phyloP scores from a whole-genome alignment of 1,140 invertebrate species.

The Plutomurus gul region DNA sequence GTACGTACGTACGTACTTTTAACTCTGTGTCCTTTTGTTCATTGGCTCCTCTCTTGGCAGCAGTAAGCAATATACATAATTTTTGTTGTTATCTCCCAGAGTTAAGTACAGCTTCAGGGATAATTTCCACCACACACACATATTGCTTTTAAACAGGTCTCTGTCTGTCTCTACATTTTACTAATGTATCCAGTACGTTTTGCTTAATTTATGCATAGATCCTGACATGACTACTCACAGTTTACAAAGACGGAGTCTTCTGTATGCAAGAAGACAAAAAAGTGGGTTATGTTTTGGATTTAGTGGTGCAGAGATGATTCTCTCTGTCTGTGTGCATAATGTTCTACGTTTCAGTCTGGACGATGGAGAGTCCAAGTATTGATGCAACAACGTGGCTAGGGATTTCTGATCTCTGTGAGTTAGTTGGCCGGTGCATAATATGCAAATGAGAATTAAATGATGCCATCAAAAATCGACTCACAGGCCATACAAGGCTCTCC shows the following conservation, averaged over 20 bases:
- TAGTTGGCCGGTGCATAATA: not conserved
- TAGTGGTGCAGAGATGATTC: no score
- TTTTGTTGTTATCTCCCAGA: not conserved
- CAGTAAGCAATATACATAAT: not conserved
- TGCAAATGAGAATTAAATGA: conserved; percentile 3
- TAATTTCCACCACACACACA: not conserved
- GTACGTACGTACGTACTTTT: not conserved
- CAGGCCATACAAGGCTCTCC: conserved; percentile 2
- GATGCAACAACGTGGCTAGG: not conserved
- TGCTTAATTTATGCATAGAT: not conserved
- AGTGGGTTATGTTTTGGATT: no score
- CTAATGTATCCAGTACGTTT: no score
- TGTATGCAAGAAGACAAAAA: no score
- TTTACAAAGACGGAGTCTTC: no score
- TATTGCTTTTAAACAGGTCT: not conserved
- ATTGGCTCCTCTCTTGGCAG: no score
- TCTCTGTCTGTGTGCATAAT: no score
- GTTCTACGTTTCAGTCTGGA: no score
- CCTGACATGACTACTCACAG: no score
- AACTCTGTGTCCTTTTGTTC: not conserved
- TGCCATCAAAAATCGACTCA: conserved; percentile 8
- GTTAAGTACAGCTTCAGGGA: not conserved
- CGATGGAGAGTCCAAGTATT: not conserved
- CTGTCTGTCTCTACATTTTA: no score
- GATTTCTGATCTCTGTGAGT: not conserved